phyloP scores from a whole-genome alignment of 1,140 invertebrate species.

The Drosophila serrata region DNA sequence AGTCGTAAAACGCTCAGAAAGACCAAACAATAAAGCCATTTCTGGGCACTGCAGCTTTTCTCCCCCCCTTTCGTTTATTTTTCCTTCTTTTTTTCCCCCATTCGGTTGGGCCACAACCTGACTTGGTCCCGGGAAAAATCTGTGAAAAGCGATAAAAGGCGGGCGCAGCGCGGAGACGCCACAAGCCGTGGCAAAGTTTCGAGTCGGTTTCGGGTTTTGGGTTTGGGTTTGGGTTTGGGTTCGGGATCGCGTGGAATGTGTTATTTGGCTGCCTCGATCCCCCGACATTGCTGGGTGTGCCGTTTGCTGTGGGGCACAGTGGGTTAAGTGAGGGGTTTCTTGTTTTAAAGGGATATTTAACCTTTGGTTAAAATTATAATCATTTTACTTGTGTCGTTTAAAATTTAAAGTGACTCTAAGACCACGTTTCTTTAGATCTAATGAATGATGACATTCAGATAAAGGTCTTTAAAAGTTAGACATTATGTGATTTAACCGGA shows the following conservation, averaged over 20 bases:
- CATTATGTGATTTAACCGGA: background rate
- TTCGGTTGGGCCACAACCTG: slow-evolving; percentile 32
- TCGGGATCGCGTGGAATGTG: slow-evolving; percentile 42
- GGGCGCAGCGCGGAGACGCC: slow-evolving; percentile 14
- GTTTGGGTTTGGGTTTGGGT: slow-evolving; percentile 4
- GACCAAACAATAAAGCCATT: slow-evolving; percentile 66
- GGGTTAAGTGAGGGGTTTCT: background rate
- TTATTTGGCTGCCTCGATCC: slow-evolving; percentile 39
- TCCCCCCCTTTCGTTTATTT: background rate
- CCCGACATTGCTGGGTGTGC: slow-evolving; percentile 39
- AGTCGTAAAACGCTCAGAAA: slow-evolving; percentile 63
- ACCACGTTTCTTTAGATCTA: rapidly evolving
- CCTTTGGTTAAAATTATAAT: background rate
- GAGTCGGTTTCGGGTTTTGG: slow-evolving; percentile 18
- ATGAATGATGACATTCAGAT: background rate
- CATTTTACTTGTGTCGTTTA: background rate
- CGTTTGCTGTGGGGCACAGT: slow-evolving; percentile 44
- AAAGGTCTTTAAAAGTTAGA: background rate
- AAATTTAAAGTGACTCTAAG: rapidly evolving
- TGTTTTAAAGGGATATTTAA: background rate
- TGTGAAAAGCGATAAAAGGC: slow-evolving; percentile 78
- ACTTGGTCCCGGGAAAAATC: slow-evolving; percentile 68
- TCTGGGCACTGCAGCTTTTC: slow-evolving; percentile 15
- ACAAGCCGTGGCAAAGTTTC: slow-evolving; percentile 38
- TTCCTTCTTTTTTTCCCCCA: background rate